These are phyloP conservation scores for Lethocerus indicus DNA, from an alignment of 1,140 invertebrate genomes.

Conservation along the genomic window DNA sequence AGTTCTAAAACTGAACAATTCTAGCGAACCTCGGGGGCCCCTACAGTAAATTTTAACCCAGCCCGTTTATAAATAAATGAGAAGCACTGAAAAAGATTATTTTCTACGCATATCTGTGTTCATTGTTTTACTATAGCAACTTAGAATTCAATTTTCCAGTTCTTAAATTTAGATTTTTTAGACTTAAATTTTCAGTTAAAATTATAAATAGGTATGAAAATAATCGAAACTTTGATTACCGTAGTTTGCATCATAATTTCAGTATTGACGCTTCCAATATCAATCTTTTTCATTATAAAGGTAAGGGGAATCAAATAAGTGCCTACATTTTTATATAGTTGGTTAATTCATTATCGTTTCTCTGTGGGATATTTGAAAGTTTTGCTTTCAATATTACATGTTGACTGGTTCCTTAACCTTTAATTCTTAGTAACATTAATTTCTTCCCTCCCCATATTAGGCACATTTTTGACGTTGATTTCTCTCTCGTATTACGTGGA, in stretches of 20 bases:
- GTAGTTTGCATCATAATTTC: conserved; percentile 56
- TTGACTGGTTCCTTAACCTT: neutral
- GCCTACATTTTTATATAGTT: neutral
- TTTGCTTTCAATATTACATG: neutral
- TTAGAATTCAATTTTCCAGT: too few species aligned
- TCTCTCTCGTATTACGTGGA: neutral
- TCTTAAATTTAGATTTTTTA: too few species aligned
- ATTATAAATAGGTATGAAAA: too few species aligned
- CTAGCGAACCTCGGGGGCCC: too few species aligned
- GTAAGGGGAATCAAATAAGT: conserved; percentile 25
- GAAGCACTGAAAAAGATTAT: too few species aligned
- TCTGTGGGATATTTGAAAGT: neutral
- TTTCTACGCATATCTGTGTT: too few species aligned
- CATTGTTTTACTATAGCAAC: too few species aligned
- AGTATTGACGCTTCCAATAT: conserved; percentile 67
- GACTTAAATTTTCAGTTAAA: too few species aligned
- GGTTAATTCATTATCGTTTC: neutral
- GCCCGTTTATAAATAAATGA: too few species aligned
- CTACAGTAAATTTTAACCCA: too few species aligned
- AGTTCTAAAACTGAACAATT: too few species aligned
- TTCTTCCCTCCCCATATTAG: neutral
- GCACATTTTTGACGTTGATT: neutral
- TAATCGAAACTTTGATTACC: conserved; percentile 66
- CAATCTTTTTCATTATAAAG: conserved; percentile 72
- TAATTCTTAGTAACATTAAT: neutral